Conservation (phyloP, 2,797 vertebrate genomes). For the Rhinophrynus dorsalis region DNA sequence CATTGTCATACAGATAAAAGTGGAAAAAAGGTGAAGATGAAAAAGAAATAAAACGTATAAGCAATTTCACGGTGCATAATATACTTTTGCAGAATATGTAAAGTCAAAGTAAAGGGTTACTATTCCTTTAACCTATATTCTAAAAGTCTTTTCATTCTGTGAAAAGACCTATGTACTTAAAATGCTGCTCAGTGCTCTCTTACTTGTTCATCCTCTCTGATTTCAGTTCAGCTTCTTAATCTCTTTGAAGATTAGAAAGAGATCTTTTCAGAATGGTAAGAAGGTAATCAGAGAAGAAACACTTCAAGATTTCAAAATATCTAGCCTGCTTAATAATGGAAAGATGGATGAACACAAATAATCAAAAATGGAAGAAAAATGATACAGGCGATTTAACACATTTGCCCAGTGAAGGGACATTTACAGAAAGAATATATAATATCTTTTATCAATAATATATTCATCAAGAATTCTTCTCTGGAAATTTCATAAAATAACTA, state of each 20-base stretch:
- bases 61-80: no score
- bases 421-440: conserved; percentile 43
- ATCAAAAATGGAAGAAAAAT: conserved; percentile 44
- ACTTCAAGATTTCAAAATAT: conserved; percentile 48
- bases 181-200: conserved; percentile 38
- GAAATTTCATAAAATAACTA: conserved; percentile 33
- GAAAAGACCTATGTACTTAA: conserved; percentile 37
- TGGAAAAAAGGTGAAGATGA: no score
- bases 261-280: conserved; percentile 36
- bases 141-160: conserved; percentile 3
- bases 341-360: conserved; percentile 36
- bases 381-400: conserved; percentile 40
- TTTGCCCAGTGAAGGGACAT: conserved; percentile 41
- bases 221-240: conserved; percentile 47
- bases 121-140: background rate
- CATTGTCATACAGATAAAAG: no score
- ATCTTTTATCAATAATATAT: conserved; percentile 40
- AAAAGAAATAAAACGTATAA: no score
- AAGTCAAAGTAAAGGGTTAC: no score
- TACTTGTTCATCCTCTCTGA: conserved; percentile 18
- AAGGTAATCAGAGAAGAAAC: conserved; percentile 14
- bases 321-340: conserved; percentile 39
- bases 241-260: conserved; percentile 50
- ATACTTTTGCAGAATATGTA: no score
- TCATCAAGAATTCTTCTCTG: conserved; percentile 20